Base-by-base conservation (phyloP, 2,797 vertebrate species). In the Oreonectes daqikongensis region DNA sequence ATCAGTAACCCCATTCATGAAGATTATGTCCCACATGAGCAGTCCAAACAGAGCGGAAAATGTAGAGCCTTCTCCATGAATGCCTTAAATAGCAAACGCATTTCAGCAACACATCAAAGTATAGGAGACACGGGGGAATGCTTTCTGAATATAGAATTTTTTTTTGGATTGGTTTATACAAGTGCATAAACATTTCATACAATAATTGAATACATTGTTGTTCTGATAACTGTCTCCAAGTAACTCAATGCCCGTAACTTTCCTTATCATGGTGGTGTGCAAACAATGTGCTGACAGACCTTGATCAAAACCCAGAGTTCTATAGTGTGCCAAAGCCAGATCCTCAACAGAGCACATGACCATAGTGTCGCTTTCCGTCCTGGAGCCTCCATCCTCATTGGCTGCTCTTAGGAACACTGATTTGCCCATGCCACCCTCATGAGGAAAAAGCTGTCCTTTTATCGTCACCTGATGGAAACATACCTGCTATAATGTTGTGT, bases 281-380 rank as follows among this genome's bases (percentile, higher is more conserved):
- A 55, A 66, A 68, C 40, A 48, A 74, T 55, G n/a, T 69, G 20
- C 42, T 30, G 24, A 18, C 42, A 84, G 87, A 97, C 97, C 98
- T 89, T 98, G 95, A 88, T 99, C 94, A 77, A 95, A 99, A 69
- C 96, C 97, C 6, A 91, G 88, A 28, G 88, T 88, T 65, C 87
- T 91, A 84, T 99, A 99, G 88, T 99, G 91, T 12, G 90, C 93
- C 81, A 99, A 86, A 0, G 93, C 95, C 82, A 99, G 88, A 57
- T 98, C 96, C 79, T 99, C 97, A 68, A 99, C 98, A 0, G 96
- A 97, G 85, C 98, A 98, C 86, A 99, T 94, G 32, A 96, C 86
- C 1, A 94, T 94, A 32, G 92, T 84, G 0, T 86, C 83, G 42
- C 74, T 17, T 0, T 74, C 69, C 20, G 89, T 86, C 0, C 55